Conservation (phyloP, 2,797 vertebrate genomes). For the Columba guinea region DNA sequence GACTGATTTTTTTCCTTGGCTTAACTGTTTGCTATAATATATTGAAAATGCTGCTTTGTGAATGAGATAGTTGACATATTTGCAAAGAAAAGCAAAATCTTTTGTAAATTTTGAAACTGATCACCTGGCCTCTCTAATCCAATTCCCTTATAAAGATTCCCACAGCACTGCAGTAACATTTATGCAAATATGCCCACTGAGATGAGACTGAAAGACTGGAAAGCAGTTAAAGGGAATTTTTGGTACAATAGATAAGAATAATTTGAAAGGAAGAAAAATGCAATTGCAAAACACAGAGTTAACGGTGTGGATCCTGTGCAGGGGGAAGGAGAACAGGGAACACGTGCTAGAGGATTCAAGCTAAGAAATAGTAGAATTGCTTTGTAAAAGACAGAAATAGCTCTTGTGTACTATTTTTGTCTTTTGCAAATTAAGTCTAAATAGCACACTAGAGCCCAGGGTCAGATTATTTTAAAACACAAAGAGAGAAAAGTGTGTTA, state of each 20-base stretch:
- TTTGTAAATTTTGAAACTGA: not conserved
- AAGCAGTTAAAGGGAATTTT: not conserved
- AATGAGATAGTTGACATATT: not conserved
- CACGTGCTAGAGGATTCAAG: not conserved
- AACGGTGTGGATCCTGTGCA: not conserved
- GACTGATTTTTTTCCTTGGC: not conserved
- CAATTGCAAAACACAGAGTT: not conserved
- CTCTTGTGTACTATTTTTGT: not conserved
- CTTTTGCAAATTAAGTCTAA: not conserved
- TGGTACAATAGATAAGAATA: not conserved
- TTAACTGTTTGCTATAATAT: not conserved
- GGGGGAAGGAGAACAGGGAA: not conserved
- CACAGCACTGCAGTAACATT: not conserved
- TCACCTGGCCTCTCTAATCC: not conserved
- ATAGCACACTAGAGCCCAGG: not conserved
- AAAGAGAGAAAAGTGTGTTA: not conserved
- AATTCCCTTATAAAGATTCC: not conserved
- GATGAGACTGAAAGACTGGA: not conserved
- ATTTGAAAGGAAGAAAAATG: not conserved
- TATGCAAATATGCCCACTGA: slow-evolving; percentile 2
- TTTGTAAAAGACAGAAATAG: not conserved
- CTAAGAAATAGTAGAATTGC: not conserved
- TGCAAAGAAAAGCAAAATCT: not conserved
- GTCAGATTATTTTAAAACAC: not conserved
- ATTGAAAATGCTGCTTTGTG: not conserved